Conservation (phyloP, 2,888 invertebrate species). For the Thecocarcelia acutangulata region DNA sequence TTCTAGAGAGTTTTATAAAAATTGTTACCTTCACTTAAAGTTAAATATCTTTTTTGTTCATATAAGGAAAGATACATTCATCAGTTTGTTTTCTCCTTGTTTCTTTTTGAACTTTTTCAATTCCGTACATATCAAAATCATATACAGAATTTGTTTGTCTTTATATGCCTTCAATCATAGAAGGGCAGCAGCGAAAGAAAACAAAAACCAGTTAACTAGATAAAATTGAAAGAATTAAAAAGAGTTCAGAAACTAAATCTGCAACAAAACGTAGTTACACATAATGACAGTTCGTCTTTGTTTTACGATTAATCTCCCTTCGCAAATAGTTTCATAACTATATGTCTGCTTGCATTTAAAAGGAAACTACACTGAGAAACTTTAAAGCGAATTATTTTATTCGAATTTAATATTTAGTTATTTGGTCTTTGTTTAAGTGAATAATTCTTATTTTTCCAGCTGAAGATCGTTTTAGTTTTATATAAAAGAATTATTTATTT, state of each 20-base stretch:
- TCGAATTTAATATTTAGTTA: no score
- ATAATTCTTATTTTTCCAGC: no score
- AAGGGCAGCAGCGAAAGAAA: neutral
- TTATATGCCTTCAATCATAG: neutral
- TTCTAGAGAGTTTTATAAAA: conserved; percentile 27
- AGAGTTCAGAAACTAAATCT: conserved; percentile 21
- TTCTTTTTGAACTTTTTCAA: conserved; percentile 12
- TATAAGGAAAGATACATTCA: conserved; percentile 34
- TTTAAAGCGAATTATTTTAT: neutral
- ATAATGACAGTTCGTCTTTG: conserved; percentile 59
- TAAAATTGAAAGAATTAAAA: conserved; percentile 32
- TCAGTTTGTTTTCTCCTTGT: conserved; percentile 10
- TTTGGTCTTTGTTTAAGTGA: no score
- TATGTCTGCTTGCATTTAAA: neutral
- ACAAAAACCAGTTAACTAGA: conserved; percentile 25
- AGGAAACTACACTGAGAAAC: conserved; percentile 30
- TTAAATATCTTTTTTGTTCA: conserved; percentile 13
- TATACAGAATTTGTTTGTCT: conserved; percentile 30
- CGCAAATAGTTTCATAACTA: conserved; percentile 11
- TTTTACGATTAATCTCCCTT: conserved; percentile 48
- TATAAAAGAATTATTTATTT: no score
- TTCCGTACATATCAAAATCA: conserved; percentile 51
- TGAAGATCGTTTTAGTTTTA: no score
- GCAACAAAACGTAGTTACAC: conserved; percentile 33
- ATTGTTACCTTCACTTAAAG: conserved; percentile 42